Base-by-base conservation (phyloP, 2,888 invertebrate species). In the Sarcophaga carnaria region DNA sequence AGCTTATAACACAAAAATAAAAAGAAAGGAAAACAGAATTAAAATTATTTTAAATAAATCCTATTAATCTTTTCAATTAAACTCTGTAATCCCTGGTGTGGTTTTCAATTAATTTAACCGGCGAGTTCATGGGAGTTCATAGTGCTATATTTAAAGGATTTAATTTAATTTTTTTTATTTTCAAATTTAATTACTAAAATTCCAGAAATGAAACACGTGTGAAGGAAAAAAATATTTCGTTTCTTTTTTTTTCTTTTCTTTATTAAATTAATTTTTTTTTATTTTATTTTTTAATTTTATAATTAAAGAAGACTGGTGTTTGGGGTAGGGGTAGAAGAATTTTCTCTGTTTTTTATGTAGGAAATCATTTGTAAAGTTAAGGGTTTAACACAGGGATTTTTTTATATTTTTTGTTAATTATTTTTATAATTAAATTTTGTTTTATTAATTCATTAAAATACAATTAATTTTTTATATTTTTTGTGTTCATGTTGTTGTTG, bases 231-330 rank as follows among this genome's bases (percentile, higher is more conserved):
- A 37, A 37, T 27, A 27, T 27, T 25, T 0, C 25, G 4, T 5
- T 5, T 27, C 17, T 60, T 45, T 11, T 37, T 62, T 69, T 45
- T n/a, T 54, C 8, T 25, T 76, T 71, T 63, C 60, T 74, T 84
- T 84, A 76, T 84, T 84, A 80, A 84, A 76, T 76, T 76, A 84
- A 60, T 84, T 80, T 84, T 76, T 76, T 66, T 67, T 77, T n/a
- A n/a, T 63, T 20, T 37, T 45, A 6, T 37, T 37, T 27, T 37
- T 37, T 76, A 66, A 75, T 84, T 49, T 47, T 80, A 49, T 76
- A 76, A 80, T 84, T 66, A 71, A 84, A 71, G 75, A 70, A 59
- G 63, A 70, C 59, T 75, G 64, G 37, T 12, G 12, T 22, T 62
- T 47, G 45, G 54, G 74, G 37, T 49, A 14, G 14, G 14, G 0